Evolutionary conservation across 2,113 vertebrate species (phyloP).

Genomic region (Abramis brama): DNA sequence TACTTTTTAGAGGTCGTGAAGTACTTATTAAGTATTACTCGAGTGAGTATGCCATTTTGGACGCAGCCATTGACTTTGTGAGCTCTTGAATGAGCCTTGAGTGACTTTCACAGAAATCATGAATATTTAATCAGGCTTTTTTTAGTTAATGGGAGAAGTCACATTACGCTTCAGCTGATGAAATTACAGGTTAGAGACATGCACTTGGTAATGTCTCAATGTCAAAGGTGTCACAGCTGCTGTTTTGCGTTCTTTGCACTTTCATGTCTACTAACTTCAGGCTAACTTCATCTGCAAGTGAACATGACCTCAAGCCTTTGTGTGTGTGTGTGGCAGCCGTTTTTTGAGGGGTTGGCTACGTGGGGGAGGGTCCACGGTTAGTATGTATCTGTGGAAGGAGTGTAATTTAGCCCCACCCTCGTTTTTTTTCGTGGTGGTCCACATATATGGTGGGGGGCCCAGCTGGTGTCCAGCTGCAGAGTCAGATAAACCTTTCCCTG

Average conservation of each 20-base stretch:
- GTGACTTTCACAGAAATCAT: neutral
- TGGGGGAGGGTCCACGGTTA: constrained; percentile 15
- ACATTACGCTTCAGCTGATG: neutral
- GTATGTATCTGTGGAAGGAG: neutral
- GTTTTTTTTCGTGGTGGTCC: constrained; percentile 18
- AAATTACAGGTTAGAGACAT: constrained; percentile 25
- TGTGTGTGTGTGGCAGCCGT: neutral
- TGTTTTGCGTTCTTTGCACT: neutral
- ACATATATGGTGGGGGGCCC: neutral
- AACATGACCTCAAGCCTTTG: constrained; percentile 37
- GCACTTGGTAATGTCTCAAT: constrained; percentile 19
- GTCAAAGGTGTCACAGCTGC: constrained; percentile 23
- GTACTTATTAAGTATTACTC: too few species aligned
- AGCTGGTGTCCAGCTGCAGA: constrained; percentile 39
- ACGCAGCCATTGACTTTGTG: neutral
- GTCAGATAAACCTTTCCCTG: constrained; percentile 20
- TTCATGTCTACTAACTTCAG: constrained; percentile 28
- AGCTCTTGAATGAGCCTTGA: neutral
- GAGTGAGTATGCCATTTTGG: neutral
- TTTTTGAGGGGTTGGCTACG: neutral
- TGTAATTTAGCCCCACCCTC: constrained; percentile 11
- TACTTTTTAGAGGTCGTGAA: too few species aligned
- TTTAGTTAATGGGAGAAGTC: constrained; percentile 32
- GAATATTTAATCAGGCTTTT: constrained; percentile 51
- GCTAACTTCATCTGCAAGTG: constrained; percentile 27